Evolutionary conservation across 2,797 vertebrate species (phyloP).

Genomic region (Poeciliopsis paucimaculata): DNA sequence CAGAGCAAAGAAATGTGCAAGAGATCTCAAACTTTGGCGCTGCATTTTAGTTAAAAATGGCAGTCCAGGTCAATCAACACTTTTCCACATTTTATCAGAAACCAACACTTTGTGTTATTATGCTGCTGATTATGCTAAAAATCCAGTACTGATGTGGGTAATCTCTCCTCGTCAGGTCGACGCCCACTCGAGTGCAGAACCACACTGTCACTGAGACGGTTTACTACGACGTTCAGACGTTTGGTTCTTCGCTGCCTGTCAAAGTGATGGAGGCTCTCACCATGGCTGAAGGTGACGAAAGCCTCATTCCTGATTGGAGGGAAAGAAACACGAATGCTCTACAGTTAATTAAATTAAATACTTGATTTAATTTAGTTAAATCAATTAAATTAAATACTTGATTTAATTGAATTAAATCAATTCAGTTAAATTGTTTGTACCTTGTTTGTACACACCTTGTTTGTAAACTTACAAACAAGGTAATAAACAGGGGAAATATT

Average conservation of each 20-base stretch:
- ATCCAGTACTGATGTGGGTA: neutral
- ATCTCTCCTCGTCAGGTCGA: slow-evolving; percentile 76
- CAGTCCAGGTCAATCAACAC: neutral
- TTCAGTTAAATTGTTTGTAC: too few species aligned
- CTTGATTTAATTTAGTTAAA: too few species aligned
- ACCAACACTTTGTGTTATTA: neutral
- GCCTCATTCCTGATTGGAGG: neutral
- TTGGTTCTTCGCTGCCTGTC: slow-evolving; percentile 93
- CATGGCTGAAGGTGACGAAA: slow-evolving; percentile 82
- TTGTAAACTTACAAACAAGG: too few species aligned
- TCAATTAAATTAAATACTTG: too few species aligned
- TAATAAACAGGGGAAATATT: neutral
- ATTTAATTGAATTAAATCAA: too few species aligned
- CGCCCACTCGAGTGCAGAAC: slow-evolving; percentile 85
- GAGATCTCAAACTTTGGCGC: neutral
- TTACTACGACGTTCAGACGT: slow-evolving; percentile 90
- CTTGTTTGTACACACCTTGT: too few species aligned
- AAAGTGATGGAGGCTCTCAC: slow-evolving; percentile 95
- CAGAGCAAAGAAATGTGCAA: neutral
- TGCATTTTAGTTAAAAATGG: neutral
- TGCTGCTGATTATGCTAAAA: neutral
- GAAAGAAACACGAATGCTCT: too few species aligned
- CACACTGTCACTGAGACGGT: slow-evolving; percentile 82
- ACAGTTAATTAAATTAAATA: too few species aligned
- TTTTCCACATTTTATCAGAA: neutral